Evolutionary conservation across 2,797 vertebrate genomes (phyloP).

Genomic region (Tenualosa thibaudeaui): DNA sequence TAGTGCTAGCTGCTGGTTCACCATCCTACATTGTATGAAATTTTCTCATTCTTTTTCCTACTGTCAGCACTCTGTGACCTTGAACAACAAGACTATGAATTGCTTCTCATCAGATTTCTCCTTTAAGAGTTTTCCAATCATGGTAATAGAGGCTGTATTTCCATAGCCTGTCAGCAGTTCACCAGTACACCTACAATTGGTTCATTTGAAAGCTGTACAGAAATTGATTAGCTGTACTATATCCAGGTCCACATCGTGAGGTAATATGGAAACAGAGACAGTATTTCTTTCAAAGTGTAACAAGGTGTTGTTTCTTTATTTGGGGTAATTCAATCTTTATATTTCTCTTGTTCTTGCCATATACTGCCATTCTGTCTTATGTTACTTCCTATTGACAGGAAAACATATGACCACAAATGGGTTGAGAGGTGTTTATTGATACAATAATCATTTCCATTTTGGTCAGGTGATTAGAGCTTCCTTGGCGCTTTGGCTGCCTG

Average conservation of each 20-base stretch:
- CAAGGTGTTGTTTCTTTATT: background rate
- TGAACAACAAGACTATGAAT: too few relatives aligned
- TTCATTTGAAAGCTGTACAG: too few relatives aligned
- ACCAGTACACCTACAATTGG: background rate
- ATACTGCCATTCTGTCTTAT: background rate
- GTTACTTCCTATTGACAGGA: background rate
- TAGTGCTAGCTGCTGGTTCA: too few relatives aligned
- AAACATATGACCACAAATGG: background rate
- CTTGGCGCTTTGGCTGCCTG: background rate
- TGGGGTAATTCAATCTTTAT: background rate
- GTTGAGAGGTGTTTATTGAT: slow-evolving; percentile 11
- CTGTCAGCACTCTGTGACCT: too few relatives aligned
- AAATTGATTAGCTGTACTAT: background rate
- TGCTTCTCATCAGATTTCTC: too few relatives aligned
- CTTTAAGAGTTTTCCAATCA: too few relatives aligned
- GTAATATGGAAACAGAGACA: background rate
- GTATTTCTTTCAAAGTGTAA: background rate
- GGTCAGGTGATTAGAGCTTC: background rate
- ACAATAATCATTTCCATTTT: background rate
- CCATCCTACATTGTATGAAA: too few relatives aligned
- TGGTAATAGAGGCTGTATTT: too few relatives aligned
- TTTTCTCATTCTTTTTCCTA: too few relatives aligned
- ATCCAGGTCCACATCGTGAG: background rate
- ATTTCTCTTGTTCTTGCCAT: too few relatives aligned
- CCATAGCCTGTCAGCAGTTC: background rate